Evolutionary conservation across 1,140 invertebrate genomes (phyloP), one percentile per base, ranked within the genome.

Genomic region (Saccostrea glomerata): DNA sequence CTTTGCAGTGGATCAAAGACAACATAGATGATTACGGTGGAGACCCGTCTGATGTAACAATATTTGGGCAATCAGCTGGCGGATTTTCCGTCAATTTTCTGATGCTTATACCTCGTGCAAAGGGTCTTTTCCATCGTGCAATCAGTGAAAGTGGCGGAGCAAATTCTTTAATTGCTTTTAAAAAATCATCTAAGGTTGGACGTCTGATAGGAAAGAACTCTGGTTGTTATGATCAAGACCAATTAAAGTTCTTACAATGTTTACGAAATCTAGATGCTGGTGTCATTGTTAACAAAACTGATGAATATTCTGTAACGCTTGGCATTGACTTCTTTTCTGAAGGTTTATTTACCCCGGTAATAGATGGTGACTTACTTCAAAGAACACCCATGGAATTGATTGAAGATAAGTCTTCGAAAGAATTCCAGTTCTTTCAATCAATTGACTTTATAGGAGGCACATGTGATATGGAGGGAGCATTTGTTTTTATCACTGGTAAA

Each of bases 41-140:
- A 4, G 98, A 99, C 95, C 97, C 98, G n/a, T 96, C 98, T 90
- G 98, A 98, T 92, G 97, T 99, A 30, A 99, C 98, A 0, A 95
- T 99, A n/a, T 99, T 99, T 93, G 98, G 98, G 23, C 98, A 99
- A 95, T 98, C 97, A 86, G 98, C 98, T n/a, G 98, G 98, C 9
- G 98, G 98, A 5, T 98, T 98, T 12, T 98, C 98, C 55, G 98
- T 99, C 2, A 54, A 73, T 1, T 85, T 58, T 70, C 82, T 86
- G 7, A 70, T 86, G 20, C 36, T 89, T 13, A 84, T 82, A 63
- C 87, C 88, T 17, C 17, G 23, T 20, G 85, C 84, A 30, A 56
- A 40, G 12, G 87, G 88, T 20, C 84, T 91, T 25, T 89, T 89
- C 82, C 60, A 87, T 15, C 54, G 88, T n/a, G 70, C 84, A 47